Percentiles rank a stretch among this genome's conserved stretches.
These are phyloP conservation scores for Papilio polyxenes DNA, from an alignment of 1,140 invertebrate genomes.

Conservation along the genomic window DNA sequence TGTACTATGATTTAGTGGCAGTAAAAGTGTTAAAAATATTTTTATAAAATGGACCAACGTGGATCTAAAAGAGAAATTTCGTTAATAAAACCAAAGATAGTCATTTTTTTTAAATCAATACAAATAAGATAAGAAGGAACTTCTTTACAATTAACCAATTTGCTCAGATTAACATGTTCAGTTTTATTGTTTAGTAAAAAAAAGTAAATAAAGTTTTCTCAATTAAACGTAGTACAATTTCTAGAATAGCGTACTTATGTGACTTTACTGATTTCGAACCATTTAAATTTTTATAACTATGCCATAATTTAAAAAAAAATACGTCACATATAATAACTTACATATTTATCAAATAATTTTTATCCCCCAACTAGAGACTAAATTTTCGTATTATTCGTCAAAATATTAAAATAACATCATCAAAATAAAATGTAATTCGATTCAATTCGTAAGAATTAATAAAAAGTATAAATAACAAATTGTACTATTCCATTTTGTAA, in stretches of 20 bases:
- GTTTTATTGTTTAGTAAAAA: neutral
- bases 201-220: constrained; percentile 46
- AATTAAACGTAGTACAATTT: constrained; percentile 66
- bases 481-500: neutral
- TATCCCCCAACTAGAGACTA: constrained; percentile 49
- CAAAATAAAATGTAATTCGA: neutral
- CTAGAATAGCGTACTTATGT: constrained; percentile 56
- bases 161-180: constrained; percentile 31
- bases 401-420: neutral
- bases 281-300: constrained; percentile 57
- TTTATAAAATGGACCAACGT: constrained; percentile 57
- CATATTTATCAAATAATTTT: constrained; percentile 61
- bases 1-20: neutral
- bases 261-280: constrained; percentile 59
- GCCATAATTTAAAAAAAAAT: constrained; percentile 62
- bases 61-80: constrained; percentile 44
- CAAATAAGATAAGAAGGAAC: no score
- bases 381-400: constrained; percentile 8
- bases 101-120: neutral
- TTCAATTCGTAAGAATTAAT: neutral
- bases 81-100: constrained; percentile 30
- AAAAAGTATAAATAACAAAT: neutral
- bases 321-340: constrained; percentile 61
- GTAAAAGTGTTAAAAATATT: constrained; percentile 33
- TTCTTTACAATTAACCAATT: no score